These are phyloP conservation scores for Tychaedon coryphoeus DNA, from an alignment of 2,113 vertebrate genomes.

Conservation along the genomic window DNA sequence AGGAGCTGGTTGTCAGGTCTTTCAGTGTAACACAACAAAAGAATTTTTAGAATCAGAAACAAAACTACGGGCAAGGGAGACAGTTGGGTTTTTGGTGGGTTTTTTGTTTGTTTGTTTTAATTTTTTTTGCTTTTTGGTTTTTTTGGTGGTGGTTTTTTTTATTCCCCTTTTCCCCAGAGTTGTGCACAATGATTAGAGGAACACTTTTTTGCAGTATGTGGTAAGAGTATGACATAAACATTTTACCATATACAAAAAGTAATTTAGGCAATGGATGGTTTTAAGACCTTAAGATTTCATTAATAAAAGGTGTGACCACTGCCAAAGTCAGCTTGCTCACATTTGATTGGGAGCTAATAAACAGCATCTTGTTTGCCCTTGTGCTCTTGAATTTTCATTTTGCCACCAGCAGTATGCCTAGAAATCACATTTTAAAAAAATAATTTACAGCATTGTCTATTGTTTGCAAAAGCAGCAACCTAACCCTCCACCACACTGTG, in stretches of 20 bases:
- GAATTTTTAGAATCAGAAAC: neutral
- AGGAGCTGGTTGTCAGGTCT: neutral
- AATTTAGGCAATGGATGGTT: neutral
- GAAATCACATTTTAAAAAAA: neutral
- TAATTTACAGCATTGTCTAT: neutral
- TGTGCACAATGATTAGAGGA: neutral
- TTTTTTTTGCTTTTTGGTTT: neutral
- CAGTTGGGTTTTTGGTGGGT: neutral
- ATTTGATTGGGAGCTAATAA: neutral
- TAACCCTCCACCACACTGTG: neutral
- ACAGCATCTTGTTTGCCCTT: neutral
- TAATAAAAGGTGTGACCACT: neutral
- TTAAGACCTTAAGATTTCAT: neutral
- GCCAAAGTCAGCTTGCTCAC: neutral
- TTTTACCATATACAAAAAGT: neutral
- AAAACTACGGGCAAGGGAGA: fast-evolving
- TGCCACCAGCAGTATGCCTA: neutral
- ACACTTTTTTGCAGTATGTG: neutral
- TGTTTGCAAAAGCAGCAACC: neutral
- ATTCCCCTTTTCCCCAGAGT: neutral
- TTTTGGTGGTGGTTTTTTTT: too few relatives aligned
- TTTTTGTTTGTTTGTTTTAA: neutral
- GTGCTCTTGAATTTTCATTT: neutral
- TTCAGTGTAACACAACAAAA: neutral
- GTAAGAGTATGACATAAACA: neutral